phyloP scores from a whole-genome alignment of 2,113 vertebrate genomes.

The Chrysemys picta region DNA sequence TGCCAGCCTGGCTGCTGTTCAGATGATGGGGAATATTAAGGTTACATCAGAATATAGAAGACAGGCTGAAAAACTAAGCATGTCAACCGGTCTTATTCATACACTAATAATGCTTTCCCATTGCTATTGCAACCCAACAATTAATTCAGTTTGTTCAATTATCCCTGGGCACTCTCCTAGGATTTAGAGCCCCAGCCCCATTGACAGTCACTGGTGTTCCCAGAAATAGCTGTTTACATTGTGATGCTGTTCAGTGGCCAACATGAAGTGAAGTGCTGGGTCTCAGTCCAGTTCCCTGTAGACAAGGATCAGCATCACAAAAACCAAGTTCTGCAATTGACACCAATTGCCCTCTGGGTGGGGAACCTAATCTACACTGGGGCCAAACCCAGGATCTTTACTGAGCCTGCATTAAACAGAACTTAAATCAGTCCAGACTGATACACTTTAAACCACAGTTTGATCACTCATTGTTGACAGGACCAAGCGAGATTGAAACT shows the following conservation, averaged over 20 bases:
- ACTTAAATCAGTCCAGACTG: background rate
- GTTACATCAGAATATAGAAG: background rate
- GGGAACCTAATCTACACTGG: background rate
- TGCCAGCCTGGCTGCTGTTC: background rate
- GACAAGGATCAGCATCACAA: accelerated
- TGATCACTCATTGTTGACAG: background rate
- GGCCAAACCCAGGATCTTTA: conserved; percentile 8
- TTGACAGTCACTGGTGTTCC: background rate
- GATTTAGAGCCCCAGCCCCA: background rate
- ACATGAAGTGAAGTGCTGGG: background rate
- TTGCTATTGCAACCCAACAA: background rate
- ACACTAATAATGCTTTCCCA: background rate
- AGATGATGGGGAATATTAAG: background rate
- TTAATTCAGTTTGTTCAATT: background rate
- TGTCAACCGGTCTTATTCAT: background rate
- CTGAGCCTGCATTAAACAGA: background rate
- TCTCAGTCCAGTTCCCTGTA: background rate
- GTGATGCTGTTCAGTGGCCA: background rate
- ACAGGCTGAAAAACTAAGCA: conserved; percentile 16
- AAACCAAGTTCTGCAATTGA: background rate
- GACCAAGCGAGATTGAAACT: background rate
- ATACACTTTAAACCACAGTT: background rate
- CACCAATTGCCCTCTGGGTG: accelerated
- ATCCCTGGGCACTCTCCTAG: background rate
- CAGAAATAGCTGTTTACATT: too few species aligned